Percentiles rank a stretch among this genome's conserved stretches.
phyloP scores from a whole-genome alignment of 1,140 invertebrate genomes.

The Sarcophaga bullata region DNA sequence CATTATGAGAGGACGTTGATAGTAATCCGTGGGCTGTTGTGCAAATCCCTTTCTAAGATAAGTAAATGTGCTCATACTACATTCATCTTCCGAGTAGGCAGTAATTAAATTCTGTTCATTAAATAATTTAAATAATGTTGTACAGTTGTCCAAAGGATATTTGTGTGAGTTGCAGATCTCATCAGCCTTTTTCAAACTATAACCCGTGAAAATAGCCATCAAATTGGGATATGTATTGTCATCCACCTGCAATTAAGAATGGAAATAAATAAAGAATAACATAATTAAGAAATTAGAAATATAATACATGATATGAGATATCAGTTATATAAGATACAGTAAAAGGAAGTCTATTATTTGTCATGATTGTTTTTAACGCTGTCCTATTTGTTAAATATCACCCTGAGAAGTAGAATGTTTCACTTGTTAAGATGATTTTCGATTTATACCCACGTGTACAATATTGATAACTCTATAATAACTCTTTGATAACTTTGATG shows the following conservation, averaged over 20 bases:
- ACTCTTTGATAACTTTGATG: too few relatives aligned
- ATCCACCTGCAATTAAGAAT: slow-evolving; percentile 69
- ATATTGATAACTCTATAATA: too few relatives aligned
- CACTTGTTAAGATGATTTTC: too few relatives aligned
- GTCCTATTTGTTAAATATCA: too few relatives aligned
- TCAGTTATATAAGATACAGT: too few relatives aligned
- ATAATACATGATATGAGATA: too few relatives aligned
- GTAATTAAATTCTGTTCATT: slow-evolving; percentile 77
- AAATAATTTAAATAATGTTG: slow-evolving; percentile 81
- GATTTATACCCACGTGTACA: too few relatives aligned
- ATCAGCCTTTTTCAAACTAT: slow-evolving; percentile 66
- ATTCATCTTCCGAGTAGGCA: slow-evolving; percentile 79
- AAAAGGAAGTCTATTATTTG: too few relatives aligned
- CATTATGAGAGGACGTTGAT: slow-evolving; percentile 76
- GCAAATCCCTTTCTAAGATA: slow-evolving; percentile 79
- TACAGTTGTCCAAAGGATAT: slow-evolving; percentile 70
- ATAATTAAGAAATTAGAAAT: too few relatives aligned
- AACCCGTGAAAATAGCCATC: slow-evolving; percentile 77
- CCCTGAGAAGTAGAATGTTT: too few relatives aligned
- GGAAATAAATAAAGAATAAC: too few relatives aligned
- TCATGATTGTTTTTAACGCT: too few relatives aligned
- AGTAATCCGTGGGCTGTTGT: slow-evolving; percentile 81
- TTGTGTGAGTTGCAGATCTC: slow-evolving; percentile 66
- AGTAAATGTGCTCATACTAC: slow-evolving; percentile 79
- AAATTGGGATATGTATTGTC: slow-evolving; percentile 85